phyloP scores from a whole-genome alignment of 2,888 invertebrate genomes.

The Phortica magna region DNA sequence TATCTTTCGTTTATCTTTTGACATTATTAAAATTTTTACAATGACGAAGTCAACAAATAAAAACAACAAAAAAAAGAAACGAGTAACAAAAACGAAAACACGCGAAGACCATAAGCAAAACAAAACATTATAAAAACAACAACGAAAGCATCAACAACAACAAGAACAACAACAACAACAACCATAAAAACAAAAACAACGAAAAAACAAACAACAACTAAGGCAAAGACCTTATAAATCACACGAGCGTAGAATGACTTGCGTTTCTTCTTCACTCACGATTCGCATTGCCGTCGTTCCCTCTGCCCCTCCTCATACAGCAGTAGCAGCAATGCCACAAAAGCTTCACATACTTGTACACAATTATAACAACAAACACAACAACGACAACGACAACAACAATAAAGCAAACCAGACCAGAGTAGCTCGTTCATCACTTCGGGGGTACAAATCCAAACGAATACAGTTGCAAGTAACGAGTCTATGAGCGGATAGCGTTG shows the following conservation, averaged over 20 bases:
- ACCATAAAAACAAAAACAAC: conserved; percentile 34
- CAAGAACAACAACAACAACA: conserved; percentile 27
- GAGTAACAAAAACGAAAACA: conserved; percentile 49
- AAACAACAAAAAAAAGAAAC: conserved; percentile 50
- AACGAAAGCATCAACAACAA: conserved; percentile 35
- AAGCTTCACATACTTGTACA: conserved; percentile 4
- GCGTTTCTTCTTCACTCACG: conserved; percentile 47
- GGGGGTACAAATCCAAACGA: not conserved
- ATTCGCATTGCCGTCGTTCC: not conserved
- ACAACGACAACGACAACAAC: conserved; percentile 17
- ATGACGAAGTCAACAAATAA: conserved; percentile 37
- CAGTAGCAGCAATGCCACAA: not conserved
- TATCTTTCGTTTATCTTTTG: conserved; percentile 50
- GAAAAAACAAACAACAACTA: conserved; percentile 34
- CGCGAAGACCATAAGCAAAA: conserved; percentile 46
- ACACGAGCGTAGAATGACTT: conserved; percentile 72
- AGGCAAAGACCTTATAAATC: conserved; percentile 71
- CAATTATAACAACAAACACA: conserved; percentile 12
- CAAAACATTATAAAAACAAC: conserved; percentile 49
- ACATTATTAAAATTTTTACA: conserved; percentile 56
- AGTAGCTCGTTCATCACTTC: no score
- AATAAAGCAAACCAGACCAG: not conserved
- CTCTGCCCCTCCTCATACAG: no score
- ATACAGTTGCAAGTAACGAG: not conserved
- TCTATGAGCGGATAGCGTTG: not conserved